Conservation (phyloP, 2,888 invertebrate species). For the Pristionchus fissidentatus region DNA sequence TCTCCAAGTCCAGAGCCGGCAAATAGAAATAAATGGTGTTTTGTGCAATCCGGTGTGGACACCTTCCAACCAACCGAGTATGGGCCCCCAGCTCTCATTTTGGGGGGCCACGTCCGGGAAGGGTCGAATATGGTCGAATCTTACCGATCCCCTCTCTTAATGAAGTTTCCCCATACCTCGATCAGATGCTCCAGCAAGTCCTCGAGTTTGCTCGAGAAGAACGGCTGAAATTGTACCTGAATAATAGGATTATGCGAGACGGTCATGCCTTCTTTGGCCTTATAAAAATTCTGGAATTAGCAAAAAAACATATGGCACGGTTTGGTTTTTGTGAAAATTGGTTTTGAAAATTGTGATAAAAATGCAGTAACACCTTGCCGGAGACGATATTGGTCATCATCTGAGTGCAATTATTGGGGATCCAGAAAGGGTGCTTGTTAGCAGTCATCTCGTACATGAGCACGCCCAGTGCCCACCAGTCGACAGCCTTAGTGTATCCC, state of each 20-base stretch:
- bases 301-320: background rate
- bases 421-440: constrained; percentile 96
- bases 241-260: too few species aligned
- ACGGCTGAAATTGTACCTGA: constrained; percentile 93
- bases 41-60: too few species aligned
- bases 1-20: too few species aligned
- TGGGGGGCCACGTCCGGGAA: too few species aligned
- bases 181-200: constrained; percentile 95
- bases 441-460: constrained; percentile 98
- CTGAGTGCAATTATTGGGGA: constrained; percentile 99
- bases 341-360: background rate
- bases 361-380: constrained; percentile 84
- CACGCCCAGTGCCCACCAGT: constrained; percentile 99
- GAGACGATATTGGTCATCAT: constrained; percentile 99
- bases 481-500: constrained; percentile 96
- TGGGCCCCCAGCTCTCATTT: too few species aligned
- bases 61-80: too few species aligned
- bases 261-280: too few species aligned
- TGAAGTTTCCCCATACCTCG: constrained; percentile 78
- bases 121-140: too few species aligned
- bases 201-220: constrained; percentile 97
- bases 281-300: too few species aligned
- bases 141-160: background rate
- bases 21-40: too few species aligned
- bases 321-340: background rate